Conservation (phyloP, 2,888 invertebrate genomes). For the Troides aeacus region DNA sequence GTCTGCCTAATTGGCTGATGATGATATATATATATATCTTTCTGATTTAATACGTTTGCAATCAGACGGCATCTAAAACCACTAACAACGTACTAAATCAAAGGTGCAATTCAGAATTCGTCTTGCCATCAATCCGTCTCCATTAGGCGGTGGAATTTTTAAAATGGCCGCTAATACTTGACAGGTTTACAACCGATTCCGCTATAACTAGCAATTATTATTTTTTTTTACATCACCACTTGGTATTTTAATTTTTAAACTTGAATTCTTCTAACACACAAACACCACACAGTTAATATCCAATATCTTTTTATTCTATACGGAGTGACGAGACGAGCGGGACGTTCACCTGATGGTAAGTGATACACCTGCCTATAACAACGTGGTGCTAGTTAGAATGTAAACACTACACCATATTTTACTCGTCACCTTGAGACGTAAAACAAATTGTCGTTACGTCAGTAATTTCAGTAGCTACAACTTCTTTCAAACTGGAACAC, state of each 20-base stretch:
- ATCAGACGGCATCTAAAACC: conserved; percentile 12
- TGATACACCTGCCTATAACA: too few relatives aligned
- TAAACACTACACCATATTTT: too few relatives aligned
- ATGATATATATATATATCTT: background rate
- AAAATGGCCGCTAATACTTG: conserved; percentile 20
- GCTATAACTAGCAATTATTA: conserved; percentile 22
- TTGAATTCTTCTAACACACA: background rate
- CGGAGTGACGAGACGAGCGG: too few relatives aligned
- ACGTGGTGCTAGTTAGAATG: too few relatives aligned
- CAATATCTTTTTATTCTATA: too few relatives aligned
- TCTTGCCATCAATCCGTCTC: conserved; percentile 17
- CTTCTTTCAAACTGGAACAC: too few relatives aligned
- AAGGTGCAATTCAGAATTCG: conserved; percentile 17
- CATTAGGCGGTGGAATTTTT: conserved; percentile 20
- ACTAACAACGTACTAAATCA: conserved; percentile 17
- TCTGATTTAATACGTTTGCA: background rate
- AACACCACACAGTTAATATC: too few relatives aligned
- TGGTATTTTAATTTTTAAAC: background rate
- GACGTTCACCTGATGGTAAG: too few relatives aligned
- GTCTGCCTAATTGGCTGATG: too few relatives aligned
- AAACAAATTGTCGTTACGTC: too few relatives aligned
- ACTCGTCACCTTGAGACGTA: too few relatives aligned
- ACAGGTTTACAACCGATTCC: conserved; percentile 25
- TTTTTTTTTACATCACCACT: background rate
- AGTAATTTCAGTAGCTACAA: too few relatives aligned